Evolutionary conservation across 1,140 invertebrate species (phyloP), one percentile per base, ranked within the genome.

Genomic region (Gonatopus flavifemur): DNA sequence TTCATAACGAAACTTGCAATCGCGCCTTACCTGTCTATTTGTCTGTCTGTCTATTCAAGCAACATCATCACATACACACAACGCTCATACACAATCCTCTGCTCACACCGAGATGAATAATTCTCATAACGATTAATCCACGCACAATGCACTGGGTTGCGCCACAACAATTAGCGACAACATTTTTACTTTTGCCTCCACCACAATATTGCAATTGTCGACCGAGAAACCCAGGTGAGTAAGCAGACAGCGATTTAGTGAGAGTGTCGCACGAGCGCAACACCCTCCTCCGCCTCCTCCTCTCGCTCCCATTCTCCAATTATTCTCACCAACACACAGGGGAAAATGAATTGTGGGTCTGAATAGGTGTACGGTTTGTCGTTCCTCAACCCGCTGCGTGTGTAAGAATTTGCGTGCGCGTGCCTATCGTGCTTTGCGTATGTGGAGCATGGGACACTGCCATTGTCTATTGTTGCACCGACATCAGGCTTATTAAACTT

Each of bases 391-490:
- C n/a, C n/a, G n/a, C n/a, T n/a, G n/a, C n/a, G n/a, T n/a, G n/a
- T n/a, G n/a, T n/a, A n/a, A n/a, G n/a, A 9, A 13, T 28, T 28
- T 28, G 6, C 6, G 25, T 13, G 57, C 55, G 62, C 62, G 58
- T 66, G 66, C 57, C 56, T 57, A 47, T 57, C 59, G 57, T 54
- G 49, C 57, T 69, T 65, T 58, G 62, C 67, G 68, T 69, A 72
- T 73, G 68, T 73, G 66, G 70, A 72, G 70, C 70, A 72, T 73
- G 70, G 68, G 70, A 73, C n/a, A n/a, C 58, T 57, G 49, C 51
- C 49, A 70, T 73, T 72, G 68, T 73, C 60, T 65, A 73, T 72
- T 71, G 67, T 73, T 66, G 61, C 43, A n/a, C n/a, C n/a, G n/a
- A n/a, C n/a, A n/a, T n/a, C 42, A 55, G 48, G 37, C 50, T 57